Percentiles rank a stretch among this genome's conserved stretches.
These are phyloP conservation scores for Indicator maculatus DNA, from an alignment of 2,113 vertebrate genomes.

Conservation along the genomic window DNA sequence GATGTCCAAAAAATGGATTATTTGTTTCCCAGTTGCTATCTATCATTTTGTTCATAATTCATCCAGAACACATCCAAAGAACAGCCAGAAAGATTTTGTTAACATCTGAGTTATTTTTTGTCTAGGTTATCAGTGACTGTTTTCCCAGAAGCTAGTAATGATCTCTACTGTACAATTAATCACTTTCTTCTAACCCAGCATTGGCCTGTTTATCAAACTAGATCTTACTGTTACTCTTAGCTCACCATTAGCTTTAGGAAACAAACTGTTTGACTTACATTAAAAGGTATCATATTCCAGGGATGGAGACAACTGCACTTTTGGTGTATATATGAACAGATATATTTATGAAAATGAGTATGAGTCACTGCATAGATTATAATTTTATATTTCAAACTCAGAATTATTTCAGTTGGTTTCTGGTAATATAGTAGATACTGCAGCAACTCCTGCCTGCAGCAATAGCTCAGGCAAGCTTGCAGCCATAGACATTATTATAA, in stretches of 20 bases:
- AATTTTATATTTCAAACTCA: not conserved
- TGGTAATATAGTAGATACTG: not conserved
- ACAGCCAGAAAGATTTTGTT: not conserved
- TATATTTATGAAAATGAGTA: not conserved
- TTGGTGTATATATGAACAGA: not conserved
- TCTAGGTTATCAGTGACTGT: not conserved
- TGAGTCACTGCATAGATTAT: not conserved
- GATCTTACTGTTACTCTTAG: not conserved
- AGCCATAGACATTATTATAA: not conserved
- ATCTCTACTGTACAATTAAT: not conserved
- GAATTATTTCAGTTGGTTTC: not conserved
- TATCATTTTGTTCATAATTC: not conserved
- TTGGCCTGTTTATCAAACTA: not conserved
- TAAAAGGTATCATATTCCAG: not conserved
- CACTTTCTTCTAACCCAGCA: not conserved
- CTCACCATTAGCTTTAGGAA: not conserved
- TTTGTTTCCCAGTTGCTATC: not conserved
- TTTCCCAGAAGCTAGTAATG: not conserved
- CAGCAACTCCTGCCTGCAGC: not conserved
- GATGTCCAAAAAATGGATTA: not conserved
- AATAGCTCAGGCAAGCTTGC: not conserved
- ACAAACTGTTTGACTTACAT: not conserved
- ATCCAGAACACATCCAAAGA: not conserved
- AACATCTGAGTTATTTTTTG: not conserved
- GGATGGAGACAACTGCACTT: not conserved